Base-by-base conservation (phyloP, 1,140 invertebrate species). In the Drosophila malerkotliana region DNA sequence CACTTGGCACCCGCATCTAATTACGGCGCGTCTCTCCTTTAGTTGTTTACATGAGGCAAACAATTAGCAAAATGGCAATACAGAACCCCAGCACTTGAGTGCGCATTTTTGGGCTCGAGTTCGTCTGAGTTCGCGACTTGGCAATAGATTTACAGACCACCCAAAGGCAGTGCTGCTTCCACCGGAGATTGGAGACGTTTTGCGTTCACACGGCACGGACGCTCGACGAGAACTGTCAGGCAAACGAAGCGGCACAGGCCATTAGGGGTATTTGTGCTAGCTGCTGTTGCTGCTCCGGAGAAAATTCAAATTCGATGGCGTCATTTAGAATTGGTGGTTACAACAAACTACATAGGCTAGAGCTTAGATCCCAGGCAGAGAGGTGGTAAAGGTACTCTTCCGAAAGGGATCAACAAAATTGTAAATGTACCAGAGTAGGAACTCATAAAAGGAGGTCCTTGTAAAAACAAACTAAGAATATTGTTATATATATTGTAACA, bases 31-130 rank as follows among this genome's bases (percentile, higher is more conserved):
- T 14, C 10, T n/a, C 15, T 3, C n/a, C 41, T 18, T 44, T 2
- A 3, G 4, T 47, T 41, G 52, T 71, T 62, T 88, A 91, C 62
- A 90, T 76, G 39, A 84, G 72, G 45, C 90, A 81, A 76, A 90
- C 83, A 77, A 91, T 88, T 58, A 91, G 68, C 79, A 91, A 82
- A 53, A 91, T 84, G 39, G 83, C 80, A 68, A 91, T 67, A 71
- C 90, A 91, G 72, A 91, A 91, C 57, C 71, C 66, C 34, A 91
- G 37, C 37, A 90, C 85, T 91, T 91, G 90, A 48, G 54, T 77
- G 73, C 90, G 79, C 90, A 91, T 91, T 66, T 72, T 76, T 37
- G 21, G 54, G 30, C 44, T 63, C 10, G 7, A 59, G 28, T 18
- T 37, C 18, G 60, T 47, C 64, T 7, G 18, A 24, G 58, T 47